Base-by-base conservation (phyloP, 2,113 vertebrate genomes). In the Oryzias melastigma region DNA sequence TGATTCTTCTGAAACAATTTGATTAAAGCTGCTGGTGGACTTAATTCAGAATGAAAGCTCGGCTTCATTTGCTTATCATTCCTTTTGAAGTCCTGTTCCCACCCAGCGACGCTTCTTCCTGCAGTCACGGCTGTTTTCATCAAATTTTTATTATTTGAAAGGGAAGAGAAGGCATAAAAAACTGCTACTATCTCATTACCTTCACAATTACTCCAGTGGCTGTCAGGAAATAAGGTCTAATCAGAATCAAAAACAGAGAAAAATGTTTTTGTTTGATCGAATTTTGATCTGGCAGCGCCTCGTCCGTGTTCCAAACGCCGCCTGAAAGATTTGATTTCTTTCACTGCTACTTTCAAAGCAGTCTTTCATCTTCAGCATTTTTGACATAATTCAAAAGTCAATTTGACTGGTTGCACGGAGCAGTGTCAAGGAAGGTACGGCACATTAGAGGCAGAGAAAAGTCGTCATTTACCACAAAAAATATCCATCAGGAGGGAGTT, bases 191-290 rank as follows among this genome's bases (percentile, higher is more conserved):
- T 81, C 81, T 88, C 75, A 84, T 91, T 89, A 85, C 79, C 68
- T 75, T 81, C 61, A 84, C 62, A 80, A 87, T 88, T 88, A 86
- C 89, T 89, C 78, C 63, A 80, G 80, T 77, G 75, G 62, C 80
- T 89, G 87, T 90, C 87, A 89, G 73, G 69, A 80, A 81, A 79
- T 53, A 69, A 75, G 70, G 71, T 58, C 69, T 86, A 84, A 89
- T 90, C 80, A 73, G 60, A 77, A 88, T 87, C 75, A 85, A 78
- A 83, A 76, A 81, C 60, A 78, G 47, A 46, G 74, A 61, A 73
- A 86, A 85, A 77, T 85, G 82, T 85, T 86, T 62, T 82, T 78
- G 77, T 88, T 90, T 90, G 85, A 89, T 85, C 56, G 52, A 65
- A 77, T 87, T 84, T 77, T 85, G 75, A 80, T 88, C 80, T 78